Conservation (phyloP, 2,888 invertebrate species). For the Alloplasta piceator region DNA sequence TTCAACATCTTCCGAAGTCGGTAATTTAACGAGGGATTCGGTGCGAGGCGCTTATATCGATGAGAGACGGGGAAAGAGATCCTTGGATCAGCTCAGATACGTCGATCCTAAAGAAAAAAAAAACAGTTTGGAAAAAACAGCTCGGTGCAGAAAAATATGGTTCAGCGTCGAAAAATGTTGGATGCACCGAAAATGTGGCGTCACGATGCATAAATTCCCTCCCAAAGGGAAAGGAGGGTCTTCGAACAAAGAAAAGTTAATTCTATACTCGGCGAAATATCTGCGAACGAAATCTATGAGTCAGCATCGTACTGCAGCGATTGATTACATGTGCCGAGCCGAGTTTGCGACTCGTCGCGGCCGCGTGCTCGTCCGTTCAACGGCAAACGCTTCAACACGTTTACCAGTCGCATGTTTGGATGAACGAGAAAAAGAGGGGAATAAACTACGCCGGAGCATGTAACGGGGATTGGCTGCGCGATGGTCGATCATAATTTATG, state of each 20-base stretch:
- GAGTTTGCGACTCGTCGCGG: slow-evolving; percentile 64
- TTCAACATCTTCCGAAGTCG: too few relatives aligned
- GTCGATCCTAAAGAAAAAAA: too few relatives aligned
- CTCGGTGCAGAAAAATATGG: too few relatives aligned
- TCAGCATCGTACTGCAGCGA: slow-evolving; percentile 71
- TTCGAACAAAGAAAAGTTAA: slow-evolving; percentile 71
- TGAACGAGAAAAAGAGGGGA: slow-evolving; percentile 4
- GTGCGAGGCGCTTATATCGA: too few relatives aligned
- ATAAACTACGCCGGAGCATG: slow-evolving; percentile 20
- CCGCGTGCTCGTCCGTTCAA: slow-evolving; percentile 44
- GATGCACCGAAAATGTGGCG: too few relatives aligned
- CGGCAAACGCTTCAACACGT: slow-evolving; percentile 26
- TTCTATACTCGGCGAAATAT: slow-evolving; percentile 69
- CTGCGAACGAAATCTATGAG: slow-evolving; percentile 76
- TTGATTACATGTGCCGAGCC: slow-evolving; percentile 72
- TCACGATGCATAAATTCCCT: slow-evolving; percentile 18
- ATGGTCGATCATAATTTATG: slow-evolving; percentile 41
- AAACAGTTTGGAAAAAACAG: too few relatives aligned
- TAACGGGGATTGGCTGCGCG: slow-evolving; percentile 42
- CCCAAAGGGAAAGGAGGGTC: slow-evolving; percentile 30
- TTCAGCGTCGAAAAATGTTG: too few relatives aligned
- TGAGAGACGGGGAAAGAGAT: too few relatives aligned
- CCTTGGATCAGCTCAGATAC: too few relatives aligned
- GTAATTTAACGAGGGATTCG: too few relatives aligned
- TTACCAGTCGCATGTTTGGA: slow-evolving; percentile 3